phyloP scores from a whole-genome alignment of 2,888 invertebrate genomes.

The Corythucha ciliata region DNA sequence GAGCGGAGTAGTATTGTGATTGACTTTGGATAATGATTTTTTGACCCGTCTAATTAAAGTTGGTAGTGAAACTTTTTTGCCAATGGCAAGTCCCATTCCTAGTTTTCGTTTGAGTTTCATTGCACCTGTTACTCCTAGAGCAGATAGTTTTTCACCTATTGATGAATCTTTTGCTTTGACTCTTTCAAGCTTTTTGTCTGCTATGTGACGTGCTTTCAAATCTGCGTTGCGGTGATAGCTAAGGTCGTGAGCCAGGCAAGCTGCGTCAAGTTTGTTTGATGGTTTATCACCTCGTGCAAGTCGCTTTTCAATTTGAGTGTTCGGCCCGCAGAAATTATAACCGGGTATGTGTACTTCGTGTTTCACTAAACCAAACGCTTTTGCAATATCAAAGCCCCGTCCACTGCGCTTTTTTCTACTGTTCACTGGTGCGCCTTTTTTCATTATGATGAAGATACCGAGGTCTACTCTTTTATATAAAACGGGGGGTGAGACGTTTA shows the following conservation, averaged over 20 bases:
- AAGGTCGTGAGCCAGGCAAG: background rate
- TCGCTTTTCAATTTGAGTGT: background rate
- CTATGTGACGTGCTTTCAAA: slow-evolving; percentile 17
- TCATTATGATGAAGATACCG: no score
- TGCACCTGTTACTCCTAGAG: slow-evolving; percentile 15
- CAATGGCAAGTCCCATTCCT: slow-evolving; percentile 20
- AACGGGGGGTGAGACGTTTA: no score
- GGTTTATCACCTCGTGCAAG: background rate
- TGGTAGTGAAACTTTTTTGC: no score
- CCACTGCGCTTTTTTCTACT: no score
- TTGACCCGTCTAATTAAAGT: no score
- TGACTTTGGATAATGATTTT: no score
- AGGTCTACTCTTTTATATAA: no score
- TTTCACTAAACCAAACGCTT: background rate
- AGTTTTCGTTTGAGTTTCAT: slow-evolving; percentile 23
- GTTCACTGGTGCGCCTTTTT: no score
- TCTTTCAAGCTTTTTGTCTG: slow-evolving; percentile 23
- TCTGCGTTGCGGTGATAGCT: background rate
- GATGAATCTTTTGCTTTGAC: slow-evolving; percentile 18
- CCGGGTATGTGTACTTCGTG: background rate
- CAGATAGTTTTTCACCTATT: slow-evolving; percentile 21
- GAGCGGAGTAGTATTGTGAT: no score
- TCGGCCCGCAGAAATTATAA: background rate
- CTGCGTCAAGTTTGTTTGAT: background rate
- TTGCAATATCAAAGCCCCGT: background rate